Evolutionary conservation across 2,113 vertebrate species (phyloP).

Genomic region (Cynocephalus volans): DNA sequence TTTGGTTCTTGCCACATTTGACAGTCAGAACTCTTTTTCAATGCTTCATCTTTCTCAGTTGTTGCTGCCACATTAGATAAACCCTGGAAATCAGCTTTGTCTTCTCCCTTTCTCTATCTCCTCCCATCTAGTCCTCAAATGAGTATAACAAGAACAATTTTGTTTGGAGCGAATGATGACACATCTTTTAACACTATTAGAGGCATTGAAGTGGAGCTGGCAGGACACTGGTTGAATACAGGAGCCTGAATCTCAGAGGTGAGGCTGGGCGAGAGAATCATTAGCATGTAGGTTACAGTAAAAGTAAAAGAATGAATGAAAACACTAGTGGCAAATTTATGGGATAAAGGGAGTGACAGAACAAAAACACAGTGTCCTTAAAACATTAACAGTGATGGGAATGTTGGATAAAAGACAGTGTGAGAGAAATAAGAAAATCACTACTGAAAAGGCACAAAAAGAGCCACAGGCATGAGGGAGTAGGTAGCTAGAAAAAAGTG

Average conservation of each 20-base stretch:
- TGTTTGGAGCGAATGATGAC: neutral
- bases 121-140: neutral
- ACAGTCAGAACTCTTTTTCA: neutral
- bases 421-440: neutral
- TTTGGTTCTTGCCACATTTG: neutral
- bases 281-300: rapidly evolving
- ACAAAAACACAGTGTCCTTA: neutral
- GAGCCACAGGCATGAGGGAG: neutral
- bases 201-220: neutral
- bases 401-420: neutral
- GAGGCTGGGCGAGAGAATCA: too few relatives aligned
- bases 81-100: neutral
- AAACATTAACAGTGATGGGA: neutral
- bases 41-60: neutral
- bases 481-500: neutral
- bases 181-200: neutral
- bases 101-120: neutral
- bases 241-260: neutral
- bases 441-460: neutral
- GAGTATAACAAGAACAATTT: neutral
- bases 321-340: neutral
- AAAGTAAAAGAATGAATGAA: too few relatives aligned
- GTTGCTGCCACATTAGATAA: neutral
- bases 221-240: rapidly evolving
- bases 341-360: neutral